phyloP scores from a whole-genome alignment of 2,113 vertebrate genomes.

The Anhinga rufa region DNA sequence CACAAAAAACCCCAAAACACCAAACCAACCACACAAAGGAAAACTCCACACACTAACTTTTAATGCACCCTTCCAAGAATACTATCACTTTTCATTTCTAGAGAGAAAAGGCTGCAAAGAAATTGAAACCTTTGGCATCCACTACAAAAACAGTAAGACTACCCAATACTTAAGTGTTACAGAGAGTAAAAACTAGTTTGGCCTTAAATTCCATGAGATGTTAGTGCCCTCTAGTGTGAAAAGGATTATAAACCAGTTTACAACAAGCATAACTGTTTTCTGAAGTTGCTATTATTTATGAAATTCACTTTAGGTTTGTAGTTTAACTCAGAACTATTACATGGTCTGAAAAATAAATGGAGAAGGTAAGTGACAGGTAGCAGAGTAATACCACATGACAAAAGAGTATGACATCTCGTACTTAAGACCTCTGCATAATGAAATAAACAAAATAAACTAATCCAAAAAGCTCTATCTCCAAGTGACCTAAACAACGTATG shows the following conservation, averaged over 20 bases:
- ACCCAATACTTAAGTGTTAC: neutral
- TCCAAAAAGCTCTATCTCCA: neutral
- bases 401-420: neutral
- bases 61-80: neutral
- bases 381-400: neutral
- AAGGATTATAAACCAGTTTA: neutral
- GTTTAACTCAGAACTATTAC: neutral
- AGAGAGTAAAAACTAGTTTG: neutral
- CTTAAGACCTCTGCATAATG: neutral
- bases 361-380: neutral
- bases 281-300: neutral
- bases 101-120: neutral
- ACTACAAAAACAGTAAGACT: neutral
- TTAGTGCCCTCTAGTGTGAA: conserved; percentile 70
- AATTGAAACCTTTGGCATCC: neutral
- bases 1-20: too few species aligned
- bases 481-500: neutral
- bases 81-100: neutral
- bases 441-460: neutral
- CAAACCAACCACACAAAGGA: neutral
- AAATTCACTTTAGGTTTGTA: neutral
- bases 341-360: neutral
- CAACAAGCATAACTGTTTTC: neutral
- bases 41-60: neutral
- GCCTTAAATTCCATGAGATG: neutral